phyloP scores from a whole-genome alignment of 2,888 invertebrate genomes.

The Aelia acuminata region DNA sequence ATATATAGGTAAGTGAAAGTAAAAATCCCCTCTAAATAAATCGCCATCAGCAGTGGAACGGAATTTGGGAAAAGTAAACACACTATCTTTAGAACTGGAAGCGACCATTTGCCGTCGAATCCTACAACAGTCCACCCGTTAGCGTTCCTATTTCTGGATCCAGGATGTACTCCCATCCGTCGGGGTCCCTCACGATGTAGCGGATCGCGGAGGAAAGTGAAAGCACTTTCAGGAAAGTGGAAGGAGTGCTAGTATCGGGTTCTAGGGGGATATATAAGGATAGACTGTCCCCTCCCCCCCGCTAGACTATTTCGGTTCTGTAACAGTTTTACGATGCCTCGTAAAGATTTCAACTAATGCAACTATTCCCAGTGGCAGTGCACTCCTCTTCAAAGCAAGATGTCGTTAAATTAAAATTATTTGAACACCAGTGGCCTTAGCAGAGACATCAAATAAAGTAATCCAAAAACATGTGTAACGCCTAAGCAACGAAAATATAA shows the following conservation, averaged over 20 bases:
- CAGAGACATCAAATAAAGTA: neutral
- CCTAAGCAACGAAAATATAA: neutral
- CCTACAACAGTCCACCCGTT: neutral
- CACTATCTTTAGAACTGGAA: neutral
- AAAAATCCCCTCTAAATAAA: too few relatives aligned
- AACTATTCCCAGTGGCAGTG: neutral
- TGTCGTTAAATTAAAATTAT: neutral
- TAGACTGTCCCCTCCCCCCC: neutral
- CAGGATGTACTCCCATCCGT: neutral
- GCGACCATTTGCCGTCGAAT: neutral
- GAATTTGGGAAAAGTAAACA: constrained; percentile 23
- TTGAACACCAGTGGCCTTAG: neutral
- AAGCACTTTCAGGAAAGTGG: constrained; percentile 8
- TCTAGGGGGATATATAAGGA: constrained; percentile 1
- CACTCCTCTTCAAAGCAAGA: neutral
- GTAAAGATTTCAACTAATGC: neutral
- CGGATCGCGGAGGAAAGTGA: neutral
- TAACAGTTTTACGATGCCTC: neutral
- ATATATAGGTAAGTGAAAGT: too few relatives aligned
- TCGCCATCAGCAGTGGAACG: neutral
- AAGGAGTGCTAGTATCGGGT: neutral
- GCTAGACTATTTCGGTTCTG: neutral
- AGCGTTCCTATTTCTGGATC: neutral
- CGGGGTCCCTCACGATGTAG: neutral
- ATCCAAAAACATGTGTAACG: neutral